Base-by-base conservation (phyloP, 1,140 invertebrate genomes). In the Macrobrachium nipponense region DNA sequence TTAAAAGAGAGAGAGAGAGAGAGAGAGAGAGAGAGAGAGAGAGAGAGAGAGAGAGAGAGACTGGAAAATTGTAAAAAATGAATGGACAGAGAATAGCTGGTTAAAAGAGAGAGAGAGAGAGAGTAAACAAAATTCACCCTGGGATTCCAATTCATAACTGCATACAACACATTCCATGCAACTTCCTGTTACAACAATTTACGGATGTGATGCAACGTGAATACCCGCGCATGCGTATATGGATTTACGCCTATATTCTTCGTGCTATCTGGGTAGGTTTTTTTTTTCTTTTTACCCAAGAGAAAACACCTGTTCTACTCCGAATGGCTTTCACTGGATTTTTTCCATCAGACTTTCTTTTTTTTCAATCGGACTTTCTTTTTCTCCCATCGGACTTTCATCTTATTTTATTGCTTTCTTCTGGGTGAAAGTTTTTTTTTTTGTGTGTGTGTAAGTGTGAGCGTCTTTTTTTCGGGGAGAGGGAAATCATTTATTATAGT, bases 291-390 rank as follows among this genome's bases (percentile, higher is more conserved):
- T 36, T 36, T 36, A 36, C 27, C 27, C 27, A 36, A 36, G 27
- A 36, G 27, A 36, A 36, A 36, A 36, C 20, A n/a, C 36, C 77
- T 79, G 20, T 23, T 23, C 27, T 20, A 12, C 76, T 58, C 43
- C 60, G 12, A n/a, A 14, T 5, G 8, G n/a, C 58, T 78, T 18
- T 78, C 76, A 60, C 43, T 78, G 12, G 14, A 44, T 10, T 60
- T 79, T 61, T 20, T 17, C 77, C 62, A 51, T n/a, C 73, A 61
- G 12, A 23, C 5, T 79, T 60, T 79, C 58, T 23, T 27, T 79
- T 72, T 23, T 36, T 72, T 2, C 14, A 2, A 20, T 70, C 66
- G 36, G n/a, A 14, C 14, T 72, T 20, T 72, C 68, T 72, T 20
- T 72, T 20, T 20, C n/a, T n/a, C n/a, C n/a, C n/a, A n/a, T n/a